These are phyloP conservation scores for Distichodus sexfasciatus DNA, from an alignment of 2,797 vertebrate species.

Conservation along the genomic window DNA sequence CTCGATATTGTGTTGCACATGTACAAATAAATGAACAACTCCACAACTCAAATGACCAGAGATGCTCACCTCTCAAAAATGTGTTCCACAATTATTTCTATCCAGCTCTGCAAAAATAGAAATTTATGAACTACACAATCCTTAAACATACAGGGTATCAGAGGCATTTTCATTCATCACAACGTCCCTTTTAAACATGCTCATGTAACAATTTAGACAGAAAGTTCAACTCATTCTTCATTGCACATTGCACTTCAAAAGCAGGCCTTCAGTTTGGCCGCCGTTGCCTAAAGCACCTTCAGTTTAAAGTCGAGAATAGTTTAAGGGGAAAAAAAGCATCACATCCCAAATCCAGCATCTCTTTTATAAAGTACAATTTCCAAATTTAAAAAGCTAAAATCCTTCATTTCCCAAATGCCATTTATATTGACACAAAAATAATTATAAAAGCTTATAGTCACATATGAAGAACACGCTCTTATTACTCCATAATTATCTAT, in stretches of 20 bases:
- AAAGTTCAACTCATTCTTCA: background rate
- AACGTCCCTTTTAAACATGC: background rate
- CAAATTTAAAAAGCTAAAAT: background rate
- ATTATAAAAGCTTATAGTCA: slow-evolving; percentile 17
- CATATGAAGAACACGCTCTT: slow-evolving; percentile 7
- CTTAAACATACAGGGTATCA: background rate
- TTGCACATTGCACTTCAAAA: background rate
- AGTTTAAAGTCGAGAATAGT: background rate
- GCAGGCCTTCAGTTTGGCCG: background rate
- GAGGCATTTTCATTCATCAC: background rate
- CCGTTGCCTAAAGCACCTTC: background rate
- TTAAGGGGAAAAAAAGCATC: background rate
- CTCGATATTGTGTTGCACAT: no score
- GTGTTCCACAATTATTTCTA: background rate
- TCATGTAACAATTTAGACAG: background rate
- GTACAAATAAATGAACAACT: no score
- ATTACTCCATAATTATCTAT: no score
- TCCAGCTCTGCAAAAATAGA: background rate
- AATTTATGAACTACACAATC: background rate
- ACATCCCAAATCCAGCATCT: background rate
- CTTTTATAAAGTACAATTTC: background rate
- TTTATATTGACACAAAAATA: slow-evolving; percentile 7
- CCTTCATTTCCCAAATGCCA: background rate
- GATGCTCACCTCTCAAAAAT: slow-evolving; percentile 2
- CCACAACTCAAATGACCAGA: no score